phyloP scores from a whole-genome alignment of 2,113 vertebrate genomes.

The Collichthys lucidus region DNA sequence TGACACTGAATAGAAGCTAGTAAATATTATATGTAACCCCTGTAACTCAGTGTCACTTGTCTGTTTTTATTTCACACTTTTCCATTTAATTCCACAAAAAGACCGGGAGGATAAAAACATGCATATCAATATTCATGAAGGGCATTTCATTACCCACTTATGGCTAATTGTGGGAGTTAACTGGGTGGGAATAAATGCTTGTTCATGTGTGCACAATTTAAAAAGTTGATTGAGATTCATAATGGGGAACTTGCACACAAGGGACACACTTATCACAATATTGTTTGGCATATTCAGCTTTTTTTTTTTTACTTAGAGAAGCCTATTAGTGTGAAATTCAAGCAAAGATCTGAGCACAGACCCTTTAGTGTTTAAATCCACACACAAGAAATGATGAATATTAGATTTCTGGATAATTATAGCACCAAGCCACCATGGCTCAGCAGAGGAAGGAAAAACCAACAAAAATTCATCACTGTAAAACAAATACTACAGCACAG shows the following conservation, averaged over 20 bases:
- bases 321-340: neutral
- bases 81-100: slow-evolving; percentile 10
- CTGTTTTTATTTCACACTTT: neutral
- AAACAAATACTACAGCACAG: neutral
- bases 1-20: slow-evolving; percentile 28
- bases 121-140: slow-evolving; percentile 55
- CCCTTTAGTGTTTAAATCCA: slow-evolving; percentile 10
- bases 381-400: neutral
- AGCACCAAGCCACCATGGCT: neutral
- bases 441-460: neutral
- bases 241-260: slow-evolving; percentile 6
- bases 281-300: neutral
- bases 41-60: neutral
- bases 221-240: slow-evolving; percentile 50
- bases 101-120: slow-evolving; percentile 32
- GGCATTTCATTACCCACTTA: slow-evolving; percentile 49
- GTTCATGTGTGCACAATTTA: slow-evolving; percentile 53
- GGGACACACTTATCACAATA: slow-evolving; percentile 24
- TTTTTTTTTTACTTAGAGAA: neutral
- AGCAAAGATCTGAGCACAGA: neutral
- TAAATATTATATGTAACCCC: slow-evolving; percentile 38
- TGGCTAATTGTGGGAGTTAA: slow-evolving; percentile 53
- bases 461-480: neutral
- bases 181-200: slow-evolving; percentile 49
- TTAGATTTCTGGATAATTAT: slow-evolving; percentile 6